Evolutionary conservation across 1,140 invertebrate species (phyloP).

Genomic region (Hyles vespertilio): DNA sequence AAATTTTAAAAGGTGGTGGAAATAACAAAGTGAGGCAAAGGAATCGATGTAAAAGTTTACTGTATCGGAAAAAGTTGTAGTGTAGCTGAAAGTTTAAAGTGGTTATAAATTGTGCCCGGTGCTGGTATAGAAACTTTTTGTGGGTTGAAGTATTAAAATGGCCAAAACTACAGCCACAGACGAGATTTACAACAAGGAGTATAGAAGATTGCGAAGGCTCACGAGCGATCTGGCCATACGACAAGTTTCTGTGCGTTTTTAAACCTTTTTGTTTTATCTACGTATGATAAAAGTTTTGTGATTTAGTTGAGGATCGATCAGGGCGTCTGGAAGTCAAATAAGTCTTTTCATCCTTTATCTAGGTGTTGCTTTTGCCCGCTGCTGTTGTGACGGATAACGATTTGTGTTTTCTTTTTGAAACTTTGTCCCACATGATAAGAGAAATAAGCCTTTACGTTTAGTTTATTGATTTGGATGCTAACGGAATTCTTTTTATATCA

Average conservation of each 20-base stretch:
- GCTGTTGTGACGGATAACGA: too few species aligned
- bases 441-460: too few species aligned
- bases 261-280: background rate
- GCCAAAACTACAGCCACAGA: conserved; percentile 45
- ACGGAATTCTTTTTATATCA: too few species aligned
- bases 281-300: background rate
- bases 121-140: background rate
- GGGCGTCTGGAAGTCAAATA: too few species aligned
- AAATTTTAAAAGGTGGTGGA: background rate
- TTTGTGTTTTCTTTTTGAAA: too few species aligned
- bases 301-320: background rate
- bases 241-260: conserved; percentile 77
- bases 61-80: conserved; percentile 35
- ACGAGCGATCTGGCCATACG: conserved; percentile 79
- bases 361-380: too few species aligned
- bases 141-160: conserved; percentile 28
- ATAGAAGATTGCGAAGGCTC: conserved; percentile 77
- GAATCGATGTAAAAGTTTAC: conserved; percentile 16
- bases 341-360: too few species aligned
- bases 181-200: conserved; percentile 80
- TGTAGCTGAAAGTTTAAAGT: conserved; percentile 19
- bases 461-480: too few species aligned
- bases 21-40: conserved; percentile 16
- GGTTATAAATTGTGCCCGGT: background rate
- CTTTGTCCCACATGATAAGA: too few species aligned